Percentiles rank a stretch among this genome's conserved stretches.
phyloP scores from a whole-genome alignment of 2,888 invertebrate genomes.

The Pinctada fucata region DNA sequence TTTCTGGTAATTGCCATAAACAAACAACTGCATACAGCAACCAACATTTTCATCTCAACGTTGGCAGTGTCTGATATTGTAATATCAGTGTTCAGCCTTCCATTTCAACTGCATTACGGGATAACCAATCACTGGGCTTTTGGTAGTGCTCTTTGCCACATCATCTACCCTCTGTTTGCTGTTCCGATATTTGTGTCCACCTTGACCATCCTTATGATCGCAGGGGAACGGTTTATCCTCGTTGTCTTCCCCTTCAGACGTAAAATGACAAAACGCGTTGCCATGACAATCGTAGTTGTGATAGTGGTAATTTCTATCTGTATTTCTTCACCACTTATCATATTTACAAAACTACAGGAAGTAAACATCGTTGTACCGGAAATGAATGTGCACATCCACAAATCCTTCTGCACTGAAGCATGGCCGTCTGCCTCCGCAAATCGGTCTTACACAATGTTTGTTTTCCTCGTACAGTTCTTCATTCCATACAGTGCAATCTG shows the following conservation, averaged over 20 bases:
- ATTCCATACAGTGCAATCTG: constrained; percentile 69
- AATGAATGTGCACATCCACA: constrained; percentile 48
- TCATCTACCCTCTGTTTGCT: constrained; percentile 72
- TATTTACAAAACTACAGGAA: constrained; percentile 59
- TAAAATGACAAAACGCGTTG: constrained; percentile 64
- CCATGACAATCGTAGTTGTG: constrained; percentile 59
- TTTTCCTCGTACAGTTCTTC: constrained; percentile 70
- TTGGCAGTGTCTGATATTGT: constrained; percentile 73
- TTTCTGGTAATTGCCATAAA: constrained; percentile 68
- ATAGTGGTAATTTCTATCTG: constrained; percentile 63
- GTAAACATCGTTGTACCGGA: constrained; percentile 57
- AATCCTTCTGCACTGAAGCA: constrained; percentile 68
- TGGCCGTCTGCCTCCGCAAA: constrained; percentile 63
- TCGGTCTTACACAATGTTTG: constrained; percentile 65
- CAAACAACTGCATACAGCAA: constrained; percentile 69
- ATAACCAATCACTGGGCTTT: constrained; percentile 74
- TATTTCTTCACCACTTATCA: constrained; percentile 70
- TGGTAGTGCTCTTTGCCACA: constrained; percentile 69
- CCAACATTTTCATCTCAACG: constrained; percentile 73
- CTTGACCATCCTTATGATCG: constrained; percentile 73
- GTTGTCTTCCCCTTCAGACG: constrained; percentile 72
- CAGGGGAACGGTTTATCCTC: constrained; percentile 73
- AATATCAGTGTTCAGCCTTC: constrained; percentile 73
- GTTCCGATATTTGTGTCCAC: constrained; percentile 74
- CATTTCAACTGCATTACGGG: constrained; percentile 74